These are phyloP conservation scores for Thamnaconus septentrionalis DNA, from an alignment of 2,113 vertebrate species.

Conservation along the genomic window DNA sequence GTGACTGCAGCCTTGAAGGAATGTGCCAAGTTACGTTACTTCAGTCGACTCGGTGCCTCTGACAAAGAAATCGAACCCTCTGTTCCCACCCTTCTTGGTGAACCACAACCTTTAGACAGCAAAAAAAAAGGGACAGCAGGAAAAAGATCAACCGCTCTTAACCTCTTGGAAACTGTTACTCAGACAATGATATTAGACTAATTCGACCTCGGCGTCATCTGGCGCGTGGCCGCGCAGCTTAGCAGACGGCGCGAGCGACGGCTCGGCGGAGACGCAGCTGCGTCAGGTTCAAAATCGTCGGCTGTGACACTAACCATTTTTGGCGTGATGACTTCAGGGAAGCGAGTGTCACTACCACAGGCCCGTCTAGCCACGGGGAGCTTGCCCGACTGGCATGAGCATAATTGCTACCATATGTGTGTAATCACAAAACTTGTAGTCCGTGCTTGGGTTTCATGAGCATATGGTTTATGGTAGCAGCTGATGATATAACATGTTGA, in stretches of 20 bases:
- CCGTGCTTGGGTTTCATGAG: constrained; percentile 49
- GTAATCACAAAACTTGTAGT: constrained; percentile 46
- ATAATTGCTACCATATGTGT: constrained; percentile 63
- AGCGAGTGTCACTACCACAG: constrained; percentile 55
- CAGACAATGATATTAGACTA: constrained; percentile 60
- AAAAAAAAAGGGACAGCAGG: constrained; percentile 55
- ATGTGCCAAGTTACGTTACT: constrained; percentile 46
- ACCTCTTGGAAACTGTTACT: constrained; percentile 69
- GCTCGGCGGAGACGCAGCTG: constrained; percentile 38
- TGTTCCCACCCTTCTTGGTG: constrained; percentile 49
- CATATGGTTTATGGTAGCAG: constrained; percentile 44
- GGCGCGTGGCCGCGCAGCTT: constrained; percentile 11
- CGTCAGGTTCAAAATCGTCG: constrained; percentile 52
- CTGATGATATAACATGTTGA: constrained; percentile 51
- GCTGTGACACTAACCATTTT: constrained; percentile 56
- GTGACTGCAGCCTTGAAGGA: constrained; percentile 40
- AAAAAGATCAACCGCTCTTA: constrained; percentile 61
- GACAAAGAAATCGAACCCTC: constrained; percentile 53
- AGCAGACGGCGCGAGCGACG: constrained; percentile 34
- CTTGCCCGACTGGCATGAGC: constrained; percentile 53
- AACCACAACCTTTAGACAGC: constrained; percentile 65
- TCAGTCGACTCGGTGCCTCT: constrained; percentile 56
- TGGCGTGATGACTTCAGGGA: constrained; percentile 57
- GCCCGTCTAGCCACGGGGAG: constrained; percentile 54
- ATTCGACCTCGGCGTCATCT: constrained; percentile 5